Evolutionary conservation across 2,888 invertebrate species (phyloP).

Genomic region (Synanthedon vespiformis): DNA sequence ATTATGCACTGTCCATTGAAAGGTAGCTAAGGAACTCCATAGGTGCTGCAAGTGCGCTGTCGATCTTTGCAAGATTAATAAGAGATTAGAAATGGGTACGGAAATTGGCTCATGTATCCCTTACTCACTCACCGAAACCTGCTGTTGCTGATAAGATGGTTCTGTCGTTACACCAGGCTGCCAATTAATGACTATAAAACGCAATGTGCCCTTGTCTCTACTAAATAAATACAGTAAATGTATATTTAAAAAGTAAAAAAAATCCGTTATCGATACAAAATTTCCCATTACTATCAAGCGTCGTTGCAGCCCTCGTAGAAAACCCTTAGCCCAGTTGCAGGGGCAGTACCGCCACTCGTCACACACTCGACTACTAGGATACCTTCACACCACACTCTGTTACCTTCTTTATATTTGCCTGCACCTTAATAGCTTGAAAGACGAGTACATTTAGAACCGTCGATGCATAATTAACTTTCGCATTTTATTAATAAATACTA

Average conservation of each 20-base stretch:
- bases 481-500: not conserved
- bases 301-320: slow-evolving; percentile 22
- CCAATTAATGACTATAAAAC: too few species aligned
- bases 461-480: not conserved
- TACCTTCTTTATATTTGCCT: not conserved
- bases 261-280: not conserved
- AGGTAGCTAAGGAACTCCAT: too few species aligned
- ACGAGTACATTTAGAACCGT: not conserved
- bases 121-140: too few species aligned
- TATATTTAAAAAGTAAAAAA: not conserved
- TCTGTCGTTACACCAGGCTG: too few species aligned
- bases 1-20: too few species aligned
- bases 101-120: too few species aligned
- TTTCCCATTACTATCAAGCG: slow-evolving; percentile 17
- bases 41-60: too few species aligned
- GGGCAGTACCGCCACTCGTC: not conserved
- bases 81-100: too few species aligned
- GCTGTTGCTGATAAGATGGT: too few species aligned
- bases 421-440: not conserved
- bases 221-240: too few species aligned
- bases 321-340: slow-evolving; percentile 54
- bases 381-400: not conserved
- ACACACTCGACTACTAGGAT: not conserved
- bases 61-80: too few species aligned
- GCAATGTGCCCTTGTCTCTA: too few species aligned